phyloP scores from a whole-genome alignment of 1,140 invertebrate genomes.

The Conus betulinus region DNA sequence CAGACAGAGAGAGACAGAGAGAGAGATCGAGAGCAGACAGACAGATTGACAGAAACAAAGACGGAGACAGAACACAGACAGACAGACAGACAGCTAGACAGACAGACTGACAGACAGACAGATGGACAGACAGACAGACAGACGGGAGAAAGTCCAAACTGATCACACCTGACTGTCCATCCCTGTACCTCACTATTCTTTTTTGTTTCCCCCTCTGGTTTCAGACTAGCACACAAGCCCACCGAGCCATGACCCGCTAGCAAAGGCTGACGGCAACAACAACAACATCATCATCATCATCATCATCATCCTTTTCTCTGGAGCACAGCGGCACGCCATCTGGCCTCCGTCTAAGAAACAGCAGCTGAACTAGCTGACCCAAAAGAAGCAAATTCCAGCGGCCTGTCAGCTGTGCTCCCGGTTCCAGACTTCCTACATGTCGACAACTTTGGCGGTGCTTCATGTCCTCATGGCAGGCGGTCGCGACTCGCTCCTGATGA shows the following conservation, averaged over 20 bases:
- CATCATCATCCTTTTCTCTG: too few relatives aligned
- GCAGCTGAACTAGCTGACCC: not conserved
- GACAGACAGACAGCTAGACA: not conserved
- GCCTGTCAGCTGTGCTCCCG: not conserved
- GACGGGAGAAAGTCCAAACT: not conserved
- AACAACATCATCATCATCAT: not conserved
- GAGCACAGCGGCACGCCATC: too few relatives aligned
- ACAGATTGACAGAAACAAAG: not conserved
- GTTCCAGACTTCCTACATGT: not conserved
- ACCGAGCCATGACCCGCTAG: not conserved
- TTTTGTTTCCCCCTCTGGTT: not conserved
- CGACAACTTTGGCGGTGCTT: constrained; percentile 1
- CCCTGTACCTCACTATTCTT: not conserved
- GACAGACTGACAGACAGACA: too few relatives aligned
- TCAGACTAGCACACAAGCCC: not conserved
- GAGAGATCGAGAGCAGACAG: too few relatives aligned
- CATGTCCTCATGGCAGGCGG: constrained; percentile 3
- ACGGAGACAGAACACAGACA: not conserved
- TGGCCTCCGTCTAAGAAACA: not conserved
- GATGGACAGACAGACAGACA: too few relatives aligned
- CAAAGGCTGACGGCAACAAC: not conserved
- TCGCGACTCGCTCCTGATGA: not conserved
- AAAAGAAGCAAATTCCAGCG: not conserved
- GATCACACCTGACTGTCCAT: not conserved
- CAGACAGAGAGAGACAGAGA: too few relatives aligned